These are phyloP conservation scores for Oncorhynchus clarkii DNA, from an alignment of 2,113 vertebrate genomes.

Conservation along the genomic window DNA sequence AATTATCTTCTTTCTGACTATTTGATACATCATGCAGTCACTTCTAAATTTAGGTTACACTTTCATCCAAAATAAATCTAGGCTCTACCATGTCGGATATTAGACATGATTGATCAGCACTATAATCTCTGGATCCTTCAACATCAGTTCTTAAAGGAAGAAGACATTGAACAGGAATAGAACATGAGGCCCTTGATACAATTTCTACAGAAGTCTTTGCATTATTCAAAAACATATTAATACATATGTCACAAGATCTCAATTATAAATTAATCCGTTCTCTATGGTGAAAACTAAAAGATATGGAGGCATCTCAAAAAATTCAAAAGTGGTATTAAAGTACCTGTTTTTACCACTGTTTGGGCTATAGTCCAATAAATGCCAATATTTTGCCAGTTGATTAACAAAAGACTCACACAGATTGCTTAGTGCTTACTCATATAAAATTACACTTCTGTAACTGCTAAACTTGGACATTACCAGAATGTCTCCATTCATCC, in stretches of 20 bases:
- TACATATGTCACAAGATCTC: constrained; percentile 39
- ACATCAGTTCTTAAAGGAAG: constrained; percentile 34
- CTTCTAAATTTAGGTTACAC: constrained; percentile 57
- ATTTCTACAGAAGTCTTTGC: constrained; percentile 41
- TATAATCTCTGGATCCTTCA: constrained; percentile 29
- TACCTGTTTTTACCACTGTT: background rate
- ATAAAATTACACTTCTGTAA: too few species aligned
- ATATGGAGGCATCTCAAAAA: constrained; percentile 2
- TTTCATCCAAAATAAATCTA: constrained; percentile 32
- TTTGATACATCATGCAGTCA: constrained; percentile 47
- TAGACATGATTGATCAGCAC: constrained; percentile 50
- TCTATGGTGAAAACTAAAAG: constrained; percentile 10
- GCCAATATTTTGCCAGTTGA: too few species aligned
- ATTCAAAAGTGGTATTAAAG: background rate
- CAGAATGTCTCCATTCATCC: background rate
- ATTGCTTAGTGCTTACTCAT: too few species aligned
- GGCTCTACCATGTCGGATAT: constrained; percentile 29
- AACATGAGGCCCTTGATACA: constrained; percentile 42
- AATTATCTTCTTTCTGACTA: constrained; percentile 22
- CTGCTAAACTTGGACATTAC: too few species aligned
- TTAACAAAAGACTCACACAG: too few species aligned
- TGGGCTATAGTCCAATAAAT: background rate
- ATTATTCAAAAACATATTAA: constrained; percentile 60
- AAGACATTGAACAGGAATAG: constrained; percentile 43
- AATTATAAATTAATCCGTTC: constrained; percentile 39